Conservation (phyloP, 2,113 vertebrate genomes). For the Amazona vittata region DNA sequence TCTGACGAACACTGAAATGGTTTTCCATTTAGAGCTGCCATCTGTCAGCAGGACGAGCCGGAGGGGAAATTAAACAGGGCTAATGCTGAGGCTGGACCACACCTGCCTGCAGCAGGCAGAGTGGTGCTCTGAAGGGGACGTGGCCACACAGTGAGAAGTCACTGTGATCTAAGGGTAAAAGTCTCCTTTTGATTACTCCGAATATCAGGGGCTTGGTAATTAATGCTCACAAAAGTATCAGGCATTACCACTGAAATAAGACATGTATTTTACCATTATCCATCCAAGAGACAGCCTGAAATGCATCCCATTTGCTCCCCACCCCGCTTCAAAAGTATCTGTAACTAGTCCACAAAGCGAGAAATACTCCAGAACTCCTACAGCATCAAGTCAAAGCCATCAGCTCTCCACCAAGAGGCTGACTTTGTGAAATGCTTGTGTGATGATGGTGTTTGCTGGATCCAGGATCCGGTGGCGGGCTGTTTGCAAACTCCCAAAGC, state of each 20-base stretch:
- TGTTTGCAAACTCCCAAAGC: neutral
- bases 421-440: neutral
- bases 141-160: neutral
- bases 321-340: rapidly evolving
- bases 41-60: neutral
- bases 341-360: neutral
- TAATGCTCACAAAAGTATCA: neutral
- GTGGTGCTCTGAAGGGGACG: neutral
- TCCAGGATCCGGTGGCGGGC: rapidly evolving
- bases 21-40: neutral
- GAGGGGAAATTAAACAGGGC: neutral
- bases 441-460: neutral
- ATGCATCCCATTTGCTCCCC: neutral
- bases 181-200: neutral
- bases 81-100: neutral
- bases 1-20: neutral
- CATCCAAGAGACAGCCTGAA: neutral
- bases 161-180: neutral
- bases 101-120: neutral
- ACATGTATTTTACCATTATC: neutral
- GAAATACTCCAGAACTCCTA: neutral
- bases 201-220: neutral
- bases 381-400: neutral
- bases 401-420: neutral
- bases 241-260: neutral